Evolutionary conservation across 2,113 vertebrate genomes (phyloP).

Genomic region (Rhinogobius similis): DNA sequence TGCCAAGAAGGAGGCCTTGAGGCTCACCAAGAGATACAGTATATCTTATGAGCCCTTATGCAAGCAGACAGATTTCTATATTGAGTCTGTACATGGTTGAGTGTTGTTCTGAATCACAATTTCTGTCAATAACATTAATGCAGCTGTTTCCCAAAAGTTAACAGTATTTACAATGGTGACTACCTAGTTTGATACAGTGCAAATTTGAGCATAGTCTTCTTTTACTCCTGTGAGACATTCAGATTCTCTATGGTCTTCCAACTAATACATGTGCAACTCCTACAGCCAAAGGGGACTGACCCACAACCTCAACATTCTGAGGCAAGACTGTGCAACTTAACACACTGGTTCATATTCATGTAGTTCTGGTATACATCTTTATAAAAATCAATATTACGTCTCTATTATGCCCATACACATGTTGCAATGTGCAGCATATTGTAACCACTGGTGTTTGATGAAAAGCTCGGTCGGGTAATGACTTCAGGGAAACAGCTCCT

Average conservation of each 20-base stretch:
- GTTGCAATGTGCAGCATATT: neutral
- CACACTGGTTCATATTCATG: neutral
- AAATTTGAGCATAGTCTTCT: too few species aligned
- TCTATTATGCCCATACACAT: neutral
- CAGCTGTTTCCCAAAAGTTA: neutral
- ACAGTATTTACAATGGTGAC: neutral
- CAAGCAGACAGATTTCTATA: too few species aligned
- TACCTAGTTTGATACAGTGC: too few species aligned
- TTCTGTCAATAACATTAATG: neutral
- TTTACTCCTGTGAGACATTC: neutral
- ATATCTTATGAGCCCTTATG: too few species aligned
- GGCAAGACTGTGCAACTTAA: neutral
- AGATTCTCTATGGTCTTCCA: neutral
- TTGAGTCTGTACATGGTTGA: neutral
- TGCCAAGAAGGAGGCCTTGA: too few species aligned
- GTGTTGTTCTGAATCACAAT: neutral
- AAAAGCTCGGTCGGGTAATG: constrained; percentile 2
- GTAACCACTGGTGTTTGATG: neutral
- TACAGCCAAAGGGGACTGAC: neutral
- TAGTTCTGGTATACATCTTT: neutral
- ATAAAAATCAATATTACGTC: neutral
- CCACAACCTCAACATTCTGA: constrained; percentile 2
- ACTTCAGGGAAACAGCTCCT: neutral
- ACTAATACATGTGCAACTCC: neutral
- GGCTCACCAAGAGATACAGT: too few species aligned